phyloP scores from a whole-genome alignment of 2,888 invertebrate genomes.

The Zeuzera pyrina region DNA sequence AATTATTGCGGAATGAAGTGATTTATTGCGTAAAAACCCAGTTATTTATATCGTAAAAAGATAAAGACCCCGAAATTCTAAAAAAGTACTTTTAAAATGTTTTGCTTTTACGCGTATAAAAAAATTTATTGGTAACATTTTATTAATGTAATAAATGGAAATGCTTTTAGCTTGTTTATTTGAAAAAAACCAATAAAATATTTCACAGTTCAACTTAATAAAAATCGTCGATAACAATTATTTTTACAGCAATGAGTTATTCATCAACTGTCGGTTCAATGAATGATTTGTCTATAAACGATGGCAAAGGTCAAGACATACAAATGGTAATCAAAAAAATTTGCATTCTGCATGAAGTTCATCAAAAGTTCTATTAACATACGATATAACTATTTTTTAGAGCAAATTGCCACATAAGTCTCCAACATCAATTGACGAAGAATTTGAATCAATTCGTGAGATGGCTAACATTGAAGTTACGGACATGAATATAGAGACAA shows the following conservation, averaged over 20 bases:
- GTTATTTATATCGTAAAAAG: too few relatives aligned
- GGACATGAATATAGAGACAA: constrained; percentile 73
- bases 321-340: constrained; percentile 38
- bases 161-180: too few relatives aligned
- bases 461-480: constrained; percentile 68
- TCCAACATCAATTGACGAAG: constrained; percentile 57
- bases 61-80: too few relatives aligned
- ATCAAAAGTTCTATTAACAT: constrained; percentile 1
- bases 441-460: constrained; percentile 65
- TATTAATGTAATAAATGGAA: too few relatives aligned
- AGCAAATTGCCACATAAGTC: constrained; percentile 45
- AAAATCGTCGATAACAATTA: background rate
- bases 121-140: too few relatives aligned
- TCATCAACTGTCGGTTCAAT: constrained; percentile 54
- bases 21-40: too few relatives aligned
- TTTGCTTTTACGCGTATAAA: too few relatives aligned
- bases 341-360: constrained; percentile 1
- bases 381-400: constrained; percentile 26
- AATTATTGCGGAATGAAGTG: too few relatives aligned
- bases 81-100: too few relatives aligned
- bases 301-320: constrained; percentile 49
- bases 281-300: constrained; percentile 44
- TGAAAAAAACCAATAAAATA: too few relatives aligned
- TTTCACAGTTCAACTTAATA: background rate
- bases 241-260: constrained; percentile 53